phyloP scores from a whole-genome alignment of 1,140 invertebrate species.

The Helicoverpa armigera region DNA sequence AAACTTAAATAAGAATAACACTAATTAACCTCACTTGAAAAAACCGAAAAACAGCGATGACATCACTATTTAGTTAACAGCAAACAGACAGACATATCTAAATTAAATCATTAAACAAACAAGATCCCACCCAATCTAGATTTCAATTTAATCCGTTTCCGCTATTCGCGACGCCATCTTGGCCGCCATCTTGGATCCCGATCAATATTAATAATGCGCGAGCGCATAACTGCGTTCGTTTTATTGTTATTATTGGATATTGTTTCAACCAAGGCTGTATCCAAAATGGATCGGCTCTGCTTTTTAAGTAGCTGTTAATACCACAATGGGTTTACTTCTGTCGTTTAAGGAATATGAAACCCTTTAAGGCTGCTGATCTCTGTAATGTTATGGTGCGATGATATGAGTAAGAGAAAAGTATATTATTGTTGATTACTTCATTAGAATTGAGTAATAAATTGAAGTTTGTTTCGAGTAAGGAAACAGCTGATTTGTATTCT shows the following conservation, averaged over 20 bases:
- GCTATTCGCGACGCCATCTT: constrained; percentile 47
- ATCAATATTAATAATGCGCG: constrained; percentile 52
- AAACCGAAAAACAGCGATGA: neutral
- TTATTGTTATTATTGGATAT: constrained; percentile 84
- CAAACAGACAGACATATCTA: constrained; percentile 3
- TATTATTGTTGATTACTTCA: constrained; percentile 17
- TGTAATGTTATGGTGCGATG: constrained; percentile 30
- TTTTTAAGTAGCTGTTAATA: constrained; percentile 44
- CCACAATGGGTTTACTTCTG: constrained; percentile 30
- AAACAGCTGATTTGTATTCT: constrained; percentile 12
- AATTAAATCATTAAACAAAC: constrained; percentile 36
- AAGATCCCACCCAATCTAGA: constrained; percentile 42
- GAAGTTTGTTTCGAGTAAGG: neutral
- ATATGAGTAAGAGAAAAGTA: constrained; percentile 31
- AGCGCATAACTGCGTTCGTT: constrained; percentile 72
- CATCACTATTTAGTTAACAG: neutral
- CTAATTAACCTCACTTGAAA: neutral
- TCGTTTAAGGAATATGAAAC: constrained; percentile 31
- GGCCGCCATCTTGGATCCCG: constrained; percentile 45
- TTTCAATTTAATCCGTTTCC: constrained; percentile 52
- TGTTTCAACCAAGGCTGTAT: constrained; percentile 74
- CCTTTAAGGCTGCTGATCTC: constrained; percentile 26
- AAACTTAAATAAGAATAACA: neutral
- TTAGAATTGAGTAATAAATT: constrained; percentile 30
- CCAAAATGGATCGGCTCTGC: constrained; percentile 69